Conservation (phyloP, 1,140 invertebrate genomes). For the Ceratosolen solmsi region DNA sequence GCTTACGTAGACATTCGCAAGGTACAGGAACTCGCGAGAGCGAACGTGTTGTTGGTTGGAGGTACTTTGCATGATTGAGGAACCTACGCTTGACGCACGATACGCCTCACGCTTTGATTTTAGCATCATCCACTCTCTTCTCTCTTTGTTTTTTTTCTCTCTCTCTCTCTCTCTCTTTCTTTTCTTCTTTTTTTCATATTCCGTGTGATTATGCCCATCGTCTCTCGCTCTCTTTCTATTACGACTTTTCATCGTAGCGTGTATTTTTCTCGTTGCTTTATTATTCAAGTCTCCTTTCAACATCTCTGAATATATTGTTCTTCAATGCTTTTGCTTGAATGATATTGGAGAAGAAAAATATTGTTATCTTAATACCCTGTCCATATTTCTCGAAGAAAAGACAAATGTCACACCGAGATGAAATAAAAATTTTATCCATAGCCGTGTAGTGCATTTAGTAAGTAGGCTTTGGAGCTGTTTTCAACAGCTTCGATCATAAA, state of each 20-base stretch:
- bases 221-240: background rate
- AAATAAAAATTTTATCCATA: background rate
- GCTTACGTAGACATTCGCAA: background rate
- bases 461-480: too few relatives aligned
- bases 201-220: too few relatives aligned
- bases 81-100: conserved; percentile 56
- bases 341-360: background rate
- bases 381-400: background rate
- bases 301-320: background rate
- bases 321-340: background rate
- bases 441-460: too few relatives aligned
- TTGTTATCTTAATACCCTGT: background rate
- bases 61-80: conserved; percentile 67
- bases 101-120: conserved; percentile 56
- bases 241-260: too few relatives aligned
- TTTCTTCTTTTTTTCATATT: too few relatives aligned
- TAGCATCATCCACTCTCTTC: background rate
- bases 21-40: background rate
- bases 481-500: background rate
- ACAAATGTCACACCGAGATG: background rate
- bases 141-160: background rate
- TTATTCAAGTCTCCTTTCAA: background rate
- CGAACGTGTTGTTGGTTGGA: conserved; percentile 52
- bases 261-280: background rate
- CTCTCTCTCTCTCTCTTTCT: background rate